These are phyloP conservation scores for Platygyra sinensis DNA, from an alignment of 64 coral and sea anemone genomes.

Conservation along the genomic window DNA sequence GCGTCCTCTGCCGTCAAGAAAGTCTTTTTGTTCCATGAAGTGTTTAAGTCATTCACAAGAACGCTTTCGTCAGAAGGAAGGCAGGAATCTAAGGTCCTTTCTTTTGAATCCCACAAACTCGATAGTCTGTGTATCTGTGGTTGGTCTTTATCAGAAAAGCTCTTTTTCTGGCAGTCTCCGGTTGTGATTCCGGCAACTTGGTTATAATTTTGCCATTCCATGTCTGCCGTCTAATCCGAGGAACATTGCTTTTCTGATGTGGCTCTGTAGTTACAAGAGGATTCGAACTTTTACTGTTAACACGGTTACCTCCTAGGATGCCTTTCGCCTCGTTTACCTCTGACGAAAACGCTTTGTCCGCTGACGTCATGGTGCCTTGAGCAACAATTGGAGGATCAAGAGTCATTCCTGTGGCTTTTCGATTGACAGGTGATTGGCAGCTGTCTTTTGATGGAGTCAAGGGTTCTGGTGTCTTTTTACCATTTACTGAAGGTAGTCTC, in stretches of 20 bases:
- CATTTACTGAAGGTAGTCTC: not conserved
- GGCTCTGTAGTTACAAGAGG: not conserved
- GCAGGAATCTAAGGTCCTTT: not conserved
- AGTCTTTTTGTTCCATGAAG: not conserved
- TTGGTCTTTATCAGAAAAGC: not conserved
- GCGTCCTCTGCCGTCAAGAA: not conserved
- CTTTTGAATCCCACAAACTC: not conserved
- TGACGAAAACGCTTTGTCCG: not conserved
- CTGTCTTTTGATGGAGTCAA: not conserved
- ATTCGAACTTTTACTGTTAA: not conserved
- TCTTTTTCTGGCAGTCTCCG: not conserved
- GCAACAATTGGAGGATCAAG: not conserved
- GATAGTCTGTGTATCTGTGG: not conserved
- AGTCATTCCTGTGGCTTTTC: not conserved
- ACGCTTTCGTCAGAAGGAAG: not conserved
- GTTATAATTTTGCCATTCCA: not conserved
- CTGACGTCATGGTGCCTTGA: too few species aligned
- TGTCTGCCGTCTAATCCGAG: not conserved
- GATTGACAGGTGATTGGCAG: not conserved
- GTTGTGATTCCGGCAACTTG: not conserved
- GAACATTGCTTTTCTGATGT: not conserved
- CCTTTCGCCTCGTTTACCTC: not conserved
- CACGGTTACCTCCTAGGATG: too few species aligned
- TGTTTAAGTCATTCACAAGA: not conserved
- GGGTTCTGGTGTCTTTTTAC: not conserved